Conservation (phyloP, 2,113 vertebrate species). For the Vulpes lagopus region DNA sequence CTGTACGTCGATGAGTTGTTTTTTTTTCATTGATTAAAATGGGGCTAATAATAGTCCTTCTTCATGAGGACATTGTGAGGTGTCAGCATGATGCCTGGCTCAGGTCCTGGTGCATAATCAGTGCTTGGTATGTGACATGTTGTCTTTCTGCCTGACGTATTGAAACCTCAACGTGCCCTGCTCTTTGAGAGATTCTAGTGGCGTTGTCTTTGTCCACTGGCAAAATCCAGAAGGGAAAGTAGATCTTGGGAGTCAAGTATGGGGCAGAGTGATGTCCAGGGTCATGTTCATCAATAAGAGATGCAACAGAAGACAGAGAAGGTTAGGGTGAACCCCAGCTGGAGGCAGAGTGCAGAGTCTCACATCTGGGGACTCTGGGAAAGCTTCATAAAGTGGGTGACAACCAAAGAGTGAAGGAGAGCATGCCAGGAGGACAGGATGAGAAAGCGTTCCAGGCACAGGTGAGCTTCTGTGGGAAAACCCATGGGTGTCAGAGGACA, state of each 20-base stretch:
- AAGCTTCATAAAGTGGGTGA: background rate
- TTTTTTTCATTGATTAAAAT: conserved; percentile 9
- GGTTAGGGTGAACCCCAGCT: background rate
- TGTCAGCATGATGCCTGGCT: background rate
- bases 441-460: background rate
- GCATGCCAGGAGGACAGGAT: background rate
- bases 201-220: background rate
- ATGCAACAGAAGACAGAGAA: background rate
- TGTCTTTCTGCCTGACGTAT: background rate
- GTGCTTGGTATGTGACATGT: background rate
- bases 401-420: background rate
- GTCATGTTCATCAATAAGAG: background rate
- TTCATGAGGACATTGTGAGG: background rate
- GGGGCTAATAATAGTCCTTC: conserved; percentile 13
- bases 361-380: background rate
- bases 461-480: background rate
- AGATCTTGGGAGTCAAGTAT: background rate
- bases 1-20: background rate
- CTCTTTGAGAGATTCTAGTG: background rate
- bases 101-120: background rate
- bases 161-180: background rate
- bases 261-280: background rate
- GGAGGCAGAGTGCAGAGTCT: background rate
- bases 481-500: background rate
- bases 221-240: background rate